phyloP scores from a whole-genome alignment of 1,140 invertebrate species.

The Lepidotrigona ventralis region DNA sequence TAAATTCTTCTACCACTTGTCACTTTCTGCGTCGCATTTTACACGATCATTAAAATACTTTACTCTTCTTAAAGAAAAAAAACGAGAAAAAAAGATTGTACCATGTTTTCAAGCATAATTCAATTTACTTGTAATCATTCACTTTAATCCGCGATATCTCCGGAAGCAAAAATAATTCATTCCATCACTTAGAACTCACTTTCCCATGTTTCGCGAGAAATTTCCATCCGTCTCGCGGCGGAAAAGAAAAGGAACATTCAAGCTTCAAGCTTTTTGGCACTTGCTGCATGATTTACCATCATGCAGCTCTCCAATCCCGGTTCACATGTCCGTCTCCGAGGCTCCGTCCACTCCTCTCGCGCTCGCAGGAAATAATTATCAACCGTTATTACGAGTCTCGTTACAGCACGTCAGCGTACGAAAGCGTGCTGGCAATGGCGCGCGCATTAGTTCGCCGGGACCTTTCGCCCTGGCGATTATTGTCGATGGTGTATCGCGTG shows the following conservation, averaged over 20 bases:
- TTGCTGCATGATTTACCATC: background rate
- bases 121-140: too few species aligned
- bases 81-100: background rate
- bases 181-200: too few species aligned
- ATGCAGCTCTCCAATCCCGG: background rate
- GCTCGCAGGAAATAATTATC: constrained; percentile 54
- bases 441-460: constrained; percentile 40
- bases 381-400: constrained; percentile 43
- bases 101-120: too few species aligned
- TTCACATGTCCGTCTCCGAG: background rate
- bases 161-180: too few species aligned
- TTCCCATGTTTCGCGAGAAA: too few species aligned
- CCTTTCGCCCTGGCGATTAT: constrained; percentile 64
- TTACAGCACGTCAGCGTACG: constrained; percentile 46
- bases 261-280: background rate
- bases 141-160: too few species aligned
- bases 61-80: background rate
- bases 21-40: background rate
- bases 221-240: too few species aligned
- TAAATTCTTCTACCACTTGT: background rate
- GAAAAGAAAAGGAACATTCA: background rate
- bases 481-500: constrained; percentile 64
- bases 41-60: background rate
- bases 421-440: constrained; percentile 33
- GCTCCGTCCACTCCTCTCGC: background rate